Conservation (phyloP, 2,888 invertebrate species). For the Cremastobaeus sp. region DNA sequence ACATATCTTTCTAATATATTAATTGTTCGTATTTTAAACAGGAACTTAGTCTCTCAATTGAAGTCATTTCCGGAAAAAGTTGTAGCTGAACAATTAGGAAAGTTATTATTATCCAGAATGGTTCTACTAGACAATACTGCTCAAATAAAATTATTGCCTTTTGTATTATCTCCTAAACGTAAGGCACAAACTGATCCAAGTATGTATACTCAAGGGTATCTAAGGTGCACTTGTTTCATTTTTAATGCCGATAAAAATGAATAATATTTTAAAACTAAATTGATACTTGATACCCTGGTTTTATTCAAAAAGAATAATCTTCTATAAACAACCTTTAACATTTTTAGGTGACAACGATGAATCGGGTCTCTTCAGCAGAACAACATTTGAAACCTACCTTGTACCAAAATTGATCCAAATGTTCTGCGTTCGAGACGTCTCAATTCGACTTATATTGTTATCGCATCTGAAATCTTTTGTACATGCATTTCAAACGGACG, state of each 20-base stretch:
- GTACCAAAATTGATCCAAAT: conserved; percentile 88
- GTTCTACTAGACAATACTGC: conserved; percentile 91
- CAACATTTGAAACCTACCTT: conserved; percentile 85
- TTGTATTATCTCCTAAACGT: conserved; percentile 86
- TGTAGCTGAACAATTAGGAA: conserved; percentile 89
- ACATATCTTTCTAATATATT: background rate
- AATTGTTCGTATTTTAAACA: conserved; percentile 66
- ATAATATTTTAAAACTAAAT: background rate
- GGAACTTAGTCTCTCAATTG: conserved; percentile 83
- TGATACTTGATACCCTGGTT: background rate
- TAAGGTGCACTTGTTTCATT: too few relatives aligned
- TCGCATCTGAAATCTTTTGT: conserved; percentile 88
- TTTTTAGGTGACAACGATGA: conserved; percentile 77
- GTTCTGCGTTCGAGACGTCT: conserved; percentile 91
- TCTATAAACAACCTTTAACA: too few relatives aligned
- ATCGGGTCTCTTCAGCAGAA: conserved; percentile 83
- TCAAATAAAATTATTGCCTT: conserved; percentile 85
- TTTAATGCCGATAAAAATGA: too few relatives aligned
- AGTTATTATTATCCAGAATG: conserved; percentile 88
- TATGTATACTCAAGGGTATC: conserved; percentile 44
- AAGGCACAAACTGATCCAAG: conserved; percentile 63
- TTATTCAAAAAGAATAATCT: conserved; percentile 1
- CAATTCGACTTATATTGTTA: conserved; percentile 88
- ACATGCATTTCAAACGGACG: conserved; percentile 86
- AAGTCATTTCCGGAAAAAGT: conserved; percentile 87